phyloP scores from a whole-genome alignment of 2,797 vertebrate genomes.

The Diceros bicornis region DNA sequence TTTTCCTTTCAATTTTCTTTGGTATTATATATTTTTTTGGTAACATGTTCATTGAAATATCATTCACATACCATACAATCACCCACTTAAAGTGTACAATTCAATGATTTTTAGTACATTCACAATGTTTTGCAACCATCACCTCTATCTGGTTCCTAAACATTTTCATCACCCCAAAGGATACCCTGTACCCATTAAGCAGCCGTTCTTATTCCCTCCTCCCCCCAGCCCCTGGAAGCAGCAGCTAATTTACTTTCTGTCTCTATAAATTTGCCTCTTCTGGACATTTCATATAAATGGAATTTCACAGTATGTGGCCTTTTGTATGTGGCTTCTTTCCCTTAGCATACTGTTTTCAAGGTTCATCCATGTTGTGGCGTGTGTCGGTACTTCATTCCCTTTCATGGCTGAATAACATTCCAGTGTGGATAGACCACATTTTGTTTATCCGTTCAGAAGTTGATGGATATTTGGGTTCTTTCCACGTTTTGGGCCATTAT shows the following conservation, averaged over 20 bases:
- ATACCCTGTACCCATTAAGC: background rate
- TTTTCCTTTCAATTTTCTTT: background rate
- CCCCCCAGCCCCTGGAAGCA: background rate
- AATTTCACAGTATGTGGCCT: background rate
- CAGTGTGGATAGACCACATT: background rate
- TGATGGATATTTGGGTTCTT: background rate
- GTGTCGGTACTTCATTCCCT: background rate
- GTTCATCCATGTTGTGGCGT: background rate
- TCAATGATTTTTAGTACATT: background rate
- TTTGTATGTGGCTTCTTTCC: background rate
- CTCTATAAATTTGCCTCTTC: background rate
- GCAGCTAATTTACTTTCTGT: background rate
- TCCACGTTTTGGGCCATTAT: background rate
- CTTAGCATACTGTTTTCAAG: background rate
- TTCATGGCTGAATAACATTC: background rate
- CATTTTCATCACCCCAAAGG: background rate
- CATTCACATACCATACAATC: background rate
- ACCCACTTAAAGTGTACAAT: background rate
- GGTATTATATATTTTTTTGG: background rate
- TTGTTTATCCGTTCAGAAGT: background rate
- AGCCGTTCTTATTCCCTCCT: background rate
- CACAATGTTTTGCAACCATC: background rate
- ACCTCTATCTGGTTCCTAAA: background rate
- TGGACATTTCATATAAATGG: background rate
- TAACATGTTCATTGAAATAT: background rate